Evolutionary conservation across 2,113 vertebrate genomes (phyloP).

Genomic region (Epinephelus moara): DNA sequence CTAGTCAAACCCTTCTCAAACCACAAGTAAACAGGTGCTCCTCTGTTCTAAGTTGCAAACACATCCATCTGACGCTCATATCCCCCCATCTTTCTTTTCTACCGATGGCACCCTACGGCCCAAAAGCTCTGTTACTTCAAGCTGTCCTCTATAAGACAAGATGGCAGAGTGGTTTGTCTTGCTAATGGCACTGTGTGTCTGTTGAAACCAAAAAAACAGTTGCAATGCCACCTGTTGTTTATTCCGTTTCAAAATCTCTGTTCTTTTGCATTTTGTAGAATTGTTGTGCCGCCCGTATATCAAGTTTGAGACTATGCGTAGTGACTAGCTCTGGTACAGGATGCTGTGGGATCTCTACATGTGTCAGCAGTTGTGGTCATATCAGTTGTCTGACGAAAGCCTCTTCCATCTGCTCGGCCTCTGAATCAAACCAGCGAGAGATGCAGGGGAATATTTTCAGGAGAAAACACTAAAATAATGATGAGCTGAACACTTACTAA

Average conservation of each 20-base stretch:
- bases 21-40: neutral
- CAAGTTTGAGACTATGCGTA: neutral
- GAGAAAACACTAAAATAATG: conserved; percentile 15
- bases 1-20: neutral
- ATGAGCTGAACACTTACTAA: neutral
- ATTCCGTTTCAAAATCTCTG: neutral
- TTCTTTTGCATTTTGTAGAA: neutral
- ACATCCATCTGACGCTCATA: neutral
- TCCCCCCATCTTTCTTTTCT: no score
- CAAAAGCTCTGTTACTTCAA: neutral
- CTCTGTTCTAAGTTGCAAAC: neutral
- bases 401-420: neutral
- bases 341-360: neutral
- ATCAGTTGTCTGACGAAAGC: neutral
- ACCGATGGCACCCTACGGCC: neutral
- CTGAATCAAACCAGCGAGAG: neutral
- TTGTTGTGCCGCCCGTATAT: neutral
- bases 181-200: neutral
- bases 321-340: neutral
- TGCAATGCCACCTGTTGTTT: neutral
- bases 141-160: neutral
- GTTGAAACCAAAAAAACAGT: neutral
- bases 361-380: conserved; percentile 11
- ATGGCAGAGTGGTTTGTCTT: neutral
- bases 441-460: neutral